Percentiles rank a stretch among this genome's conserved stretches.
Conservation (phyloP, 2,113 vertebrate species). For the Laticauda colubrina region DNA sequence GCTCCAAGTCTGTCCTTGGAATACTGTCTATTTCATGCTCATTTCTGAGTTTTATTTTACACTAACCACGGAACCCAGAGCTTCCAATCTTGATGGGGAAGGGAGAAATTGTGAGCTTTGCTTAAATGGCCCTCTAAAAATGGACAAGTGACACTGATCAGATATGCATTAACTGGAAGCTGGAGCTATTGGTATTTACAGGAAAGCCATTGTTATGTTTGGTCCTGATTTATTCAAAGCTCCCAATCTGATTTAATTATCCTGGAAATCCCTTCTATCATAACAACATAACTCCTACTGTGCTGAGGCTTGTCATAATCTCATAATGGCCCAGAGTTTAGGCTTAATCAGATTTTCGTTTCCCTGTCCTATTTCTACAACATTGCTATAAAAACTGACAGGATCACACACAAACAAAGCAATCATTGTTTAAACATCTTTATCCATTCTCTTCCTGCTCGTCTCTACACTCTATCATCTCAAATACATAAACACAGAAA, state of each 20-base stretch:
- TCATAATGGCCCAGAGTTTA: conserved; percentile 67
- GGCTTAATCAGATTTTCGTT: conserved; percentile 67
- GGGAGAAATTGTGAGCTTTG: background rate
- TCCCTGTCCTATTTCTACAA: conserved; percentile 64
- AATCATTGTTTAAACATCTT: conserved; percentile 64
- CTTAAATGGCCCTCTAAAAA: conserved; percentile 29
- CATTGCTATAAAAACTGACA: conserved; percentile 57
- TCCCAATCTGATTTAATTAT: conserved; percentile 69
- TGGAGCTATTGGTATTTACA: conserved; percentile 56
- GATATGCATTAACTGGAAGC: conserved; percentile 59
- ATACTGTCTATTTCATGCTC: background rate
- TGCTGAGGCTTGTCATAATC: conserved; percentile 68
- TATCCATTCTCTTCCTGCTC: conserved; percentile 47
- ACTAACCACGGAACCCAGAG: background rate
- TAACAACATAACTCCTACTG: conserved; percentile 66
- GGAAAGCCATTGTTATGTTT: conserved; percentile 63
- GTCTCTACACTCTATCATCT: background rate
- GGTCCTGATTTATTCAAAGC: conserved; percentile 64
- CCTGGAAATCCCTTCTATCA: conserved; percentile 67
- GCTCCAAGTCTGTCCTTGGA: background rate
- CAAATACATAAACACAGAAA: background rate
- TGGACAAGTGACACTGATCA: conserved; percentile 31
- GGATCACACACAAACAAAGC: conserved; percentile 55
- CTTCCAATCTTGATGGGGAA: background rate
- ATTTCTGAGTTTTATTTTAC: background rate